These are phyloP conservation scores for Echinarachnius parma DNA, from an alignment of 53 echinoderm and acorn worm genomes.

Conservation along the genomic window DNA sequence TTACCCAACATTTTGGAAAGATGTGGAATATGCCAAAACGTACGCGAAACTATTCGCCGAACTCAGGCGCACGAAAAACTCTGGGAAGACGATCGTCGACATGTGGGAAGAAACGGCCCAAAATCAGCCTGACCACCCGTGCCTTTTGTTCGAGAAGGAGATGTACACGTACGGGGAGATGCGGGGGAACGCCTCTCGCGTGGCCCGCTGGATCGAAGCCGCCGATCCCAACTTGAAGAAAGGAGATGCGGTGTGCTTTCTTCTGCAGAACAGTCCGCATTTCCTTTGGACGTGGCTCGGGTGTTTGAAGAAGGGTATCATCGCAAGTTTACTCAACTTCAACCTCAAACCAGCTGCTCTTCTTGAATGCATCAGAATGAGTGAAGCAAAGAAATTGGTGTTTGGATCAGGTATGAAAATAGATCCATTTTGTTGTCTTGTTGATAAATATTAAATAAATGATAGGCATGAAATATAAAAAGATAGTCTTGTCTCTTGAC, in stretches of 20 bases:
- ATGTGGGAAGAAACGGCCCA: constrained; percentile 45
- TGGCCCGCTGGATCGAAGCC: constrained; percentile 53
- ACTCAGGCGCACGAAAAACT: not conserved
- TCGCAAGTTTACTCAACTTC: constrained; percentile 61
- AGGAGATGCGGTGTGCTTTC: constrained; percentile 54
- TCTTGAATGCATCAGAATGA: constrained; percentile 69
- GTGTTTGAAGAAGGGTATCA: constrained; percentile 60
- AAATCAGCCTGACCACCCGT: constrained; percentile 52
- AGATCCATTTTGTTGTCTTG: too few species aligned
- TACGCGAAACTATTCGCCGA: not conserved
- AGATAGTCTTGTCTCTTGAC: too few species aligned
- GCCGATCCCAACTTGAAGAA: constrained; percentile 32
- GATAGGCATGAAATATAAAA: too few species aligned
- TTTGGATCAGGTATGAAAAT: constrained; percentile 59
- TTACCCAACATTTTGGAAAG: constrained; percentile 40
- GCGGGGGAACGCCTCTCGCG: constrained; percentile 39
- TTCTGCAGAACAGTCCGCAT: constrained; percentile 64
- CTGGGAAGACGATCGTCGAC: constrained; percentile 44
- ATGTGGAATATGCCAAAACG: not conserved
- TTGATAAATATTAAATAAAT: too few species aligned
- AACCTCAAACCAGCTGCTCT: constrained; percentile 62
- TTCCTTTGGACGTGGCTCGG: constrained; percentile 68
- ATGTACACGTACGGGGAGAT: constrained; percentile 53
- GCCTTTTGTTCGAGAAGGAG: constrained; percentile 59
- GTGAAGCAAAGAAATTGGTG: constrained; percentile 58